These are phyloP conservation scores for Andrena marginata DNA, from an alignment of 2,888 invertebrate genomes.

Conservation along the genomic window DNA sequence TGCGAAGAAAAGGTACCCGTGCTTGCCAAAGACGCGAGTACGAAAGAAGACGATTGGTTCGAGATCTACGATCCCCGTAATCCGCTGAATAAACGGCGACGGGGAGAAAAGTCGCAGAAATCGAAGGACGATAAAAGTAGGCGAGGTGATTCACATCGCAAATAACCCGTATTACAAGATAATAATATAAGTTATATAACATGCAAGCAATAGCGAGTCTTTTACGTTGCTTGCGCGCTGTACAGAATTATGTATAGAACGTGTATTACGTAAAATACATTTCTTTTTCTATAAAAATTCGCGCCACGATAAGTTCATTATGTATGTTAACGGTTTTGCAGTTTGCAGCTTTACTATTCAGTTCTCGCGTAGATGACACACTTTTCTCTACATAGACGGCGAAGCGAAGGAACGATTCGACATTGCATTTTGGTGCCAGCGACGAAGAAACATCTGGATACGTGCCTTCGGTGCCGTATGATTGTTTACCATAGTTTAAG, in stretches of 20 bases:
- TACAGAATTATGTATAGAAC: conserved; percentile 36
- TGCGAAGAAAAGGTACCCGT: conserved; percentile 90
- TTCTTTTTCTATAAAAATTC: conserved; percentile 24
- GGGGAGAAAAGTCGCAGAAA: conserved; percentile 86
- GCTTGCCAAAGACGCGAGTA: conserved; percentile 96
- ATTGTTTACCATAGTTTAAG: conserved; percentile 31
- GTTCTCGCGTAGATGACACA: background rate
- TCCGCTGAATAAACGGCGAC: conserved; percentile 95
- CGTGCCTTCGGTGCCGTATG: background rate
- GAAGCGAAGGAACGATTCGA: background rate
- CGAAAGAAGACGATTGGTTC: conserved; percentile 97
- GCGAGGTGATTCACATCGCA: conserved; percentile 41
- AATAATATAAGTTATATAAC: background rate
- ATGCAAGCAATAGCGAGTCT: background rate
- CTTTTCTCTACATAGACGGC: background rate
- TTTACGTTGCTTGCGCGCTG: background rate
- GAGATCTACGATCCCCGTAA: conserved; percentile 98
- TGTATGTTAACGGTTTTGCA: background rate
- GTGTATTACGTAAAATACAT: conserved; percentile 33
- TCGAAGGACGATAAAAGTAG: conserved; percentile 40
- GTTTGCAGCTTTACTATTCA: background rate
- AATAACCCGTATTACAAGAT: conserved; percentile 29
- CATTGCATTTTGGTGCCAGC: background rate
- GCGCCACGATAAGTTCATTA: background rate
- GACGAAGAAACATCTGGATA: background rate